Evolutionary conservation across 2,797 vertebrate genomes (phyloP).

Genomic region (Phalloptychus januarius): DNA sequence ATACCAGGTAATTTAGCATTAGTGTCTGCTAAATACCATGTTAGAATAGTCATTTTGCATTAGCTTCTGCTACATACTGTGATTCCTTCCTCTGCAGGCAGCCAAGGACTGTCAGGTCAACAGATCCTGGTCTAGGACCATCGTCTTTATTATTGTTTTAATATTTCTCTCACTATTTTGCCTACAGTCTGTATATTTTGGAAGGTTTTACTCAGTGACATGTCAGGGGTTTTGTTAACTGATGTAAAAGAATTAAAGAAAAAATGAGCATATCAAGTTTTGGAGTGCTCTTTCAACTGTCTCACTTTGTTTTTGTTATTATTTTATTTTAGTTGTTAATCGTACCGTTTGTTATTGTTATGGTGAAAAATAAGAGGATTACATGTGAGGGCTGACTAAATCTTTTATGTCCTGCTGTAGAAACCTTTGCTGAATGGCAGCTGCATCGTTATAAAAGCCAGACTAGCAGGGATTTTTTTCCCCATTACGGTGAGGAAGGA

Average conservation of each 20-base stretch:
- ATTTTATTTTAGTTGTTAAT: not conserved
- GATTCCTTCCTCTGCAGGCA: too few relatives aligned
- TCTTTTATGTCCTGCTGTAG: not conserved
- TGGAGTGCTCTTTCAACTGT: not conserved
- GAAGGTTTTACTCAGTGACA: too few relatives aligned
- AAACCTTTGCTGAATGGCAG: not conserved
- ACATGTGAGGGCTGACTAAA: not conserved
- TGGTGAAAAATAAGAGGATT: not conserved
- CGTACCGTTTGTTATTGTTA: not conserved
- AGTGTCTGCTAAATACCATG: too few relatives aligned
- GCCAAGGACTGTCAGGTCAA: too few relatives aligned
- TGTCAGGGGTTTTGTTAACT: not conserved
- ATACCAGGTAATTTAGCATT: too few relatives aligned
- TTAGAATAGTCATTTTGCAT: too few relatives aligned
- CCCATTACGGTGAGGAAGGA: not conserved
- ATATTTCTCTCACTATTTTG: too few relatives aligned
- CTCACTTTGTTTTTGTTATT: not conserved
- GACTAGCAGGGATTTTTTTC: not conserved
- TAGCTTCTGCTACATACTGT: too few relatives aligned
- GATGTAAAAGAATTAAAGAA: not conserved
- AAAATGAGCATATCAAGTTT: not conserved
- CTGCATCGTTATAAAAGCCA: not conserved
- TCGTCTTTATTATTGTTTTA: too few relatives aligned
- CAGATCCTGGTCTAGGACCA: too few relatives aligned
- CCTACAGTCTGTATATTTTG: too few relatives aligned